Percentiles rank a stretch among this genome's conserved stretches.
Conservation (phyloP, 1,140 invertebrate species). For the Calliphora vicina region DNA sequence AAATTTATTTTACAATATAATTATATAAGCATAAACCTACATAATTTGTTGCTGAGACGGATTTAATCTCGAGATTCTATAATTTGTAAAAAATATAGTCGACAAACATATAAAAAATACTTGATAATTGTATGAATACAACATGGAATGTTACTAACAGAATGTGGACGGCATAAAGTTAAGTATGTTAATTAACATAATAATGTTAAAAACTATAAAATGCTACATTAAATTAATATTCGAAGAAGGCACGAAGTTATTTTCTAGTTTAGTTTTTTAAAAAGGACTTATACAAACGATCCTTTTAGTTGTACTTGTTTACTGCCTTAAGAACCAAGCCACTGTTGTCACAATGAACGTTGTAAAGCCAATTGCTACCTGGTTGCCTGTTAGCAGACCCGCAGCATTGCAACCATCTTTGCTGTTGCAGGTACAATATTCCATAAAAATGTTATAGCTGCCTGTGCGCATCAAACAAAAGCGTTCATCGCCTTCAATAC, state of each 20-base stretch:
- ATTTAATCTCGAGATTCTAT: background rate
- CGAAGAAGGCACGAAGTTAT: background rate
- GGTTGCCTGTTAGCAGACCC: slow-evolving; percentile 38
- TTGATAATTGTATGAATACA: background rate
- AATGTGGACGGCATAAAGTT: background rate
- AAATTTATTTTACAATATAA: background rate
- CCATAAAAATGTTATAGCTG: slow-evolving; percentile 92
- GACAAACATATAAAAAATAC: background rate
- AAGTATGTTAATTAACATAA: background rate
- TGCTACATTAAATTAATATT: background rate
- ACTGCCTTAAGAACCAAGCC: slow-evolving; percentile 34
- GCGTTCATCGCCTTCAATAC: slow-evolving; percentile 87
- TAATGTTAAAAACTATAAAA: background rate
- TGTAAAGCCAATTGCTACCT: slow-evolving; percentile 27
- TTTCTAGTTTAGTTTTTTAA: background rate
- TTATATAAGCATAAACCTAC: background rate
- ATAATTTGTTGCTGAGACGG: background rate
- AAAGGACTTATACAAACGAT: background rate
- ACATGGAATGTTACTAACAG: background rate
- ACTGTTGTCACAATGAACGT: slow-evolving; percentile 17
- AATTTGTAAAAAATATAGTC: background rate
- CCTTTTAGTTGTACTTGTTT: background rate
- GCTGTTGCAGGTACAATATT: slow-evolving; percentile 91
- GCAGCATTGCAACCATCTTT: slow-evolving; percentile 89
- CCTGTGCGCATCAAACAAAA: slow-evolving; percentile 91